Evolutionary conservation across 2,888 invertebrate species (phyloP), one percentile per base, ranked within the genome.

Genomic region (Corbicula japonica): DNA sequence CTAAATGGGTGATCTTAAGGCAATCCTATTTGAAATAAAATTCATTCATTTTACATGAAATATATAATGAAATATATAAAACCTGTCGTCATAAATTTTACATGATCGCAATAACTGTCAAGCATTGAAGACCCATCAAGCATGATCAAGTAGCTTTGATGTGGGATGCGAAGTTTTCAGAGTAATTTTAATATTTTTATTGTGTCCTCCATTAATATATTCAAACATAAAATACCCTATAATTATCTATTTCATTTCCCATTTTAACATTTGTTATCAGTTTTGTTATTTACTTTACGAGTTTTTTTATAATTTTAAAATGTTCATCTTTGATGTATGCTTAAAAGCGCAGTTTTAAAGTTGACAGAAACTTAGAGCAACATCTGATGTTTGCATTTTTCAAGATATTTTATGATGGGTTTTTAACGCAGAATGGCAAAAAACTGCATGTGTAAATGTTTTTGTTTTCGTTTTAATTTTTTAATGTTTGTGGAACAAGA

Each of bases 81-180:
- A 79, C 61, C 56, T 79, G 79, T 79, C 79, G 71, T 28, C 66
- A 62, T 56, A 66, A 71, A 69, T 74, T 66, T 80, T 71, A 66
- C 75, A 75, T 54, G 61, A 63, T 54, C 50, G 56, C 72, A 68
- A 77, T 71, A 60, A 34, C 44, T 72, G 77, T 72, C 77, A 77
- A 61, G 62, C n/a, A n/a, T n/a, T n/a, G n/a, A n/a, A n/a, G n/a
- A 71, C 30, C 71, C 76, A 52, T 63, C 76, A 72, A 52, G 26
- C 66, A 54, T n/a, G 54, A n/a, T 66, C 50, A 66, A 52, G 54
- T 66, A 66, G 10, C 1, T 38, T 46, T 69, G 62, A 58, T 62
- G 62, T 62, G 21, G 56, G 48, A 62, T 69, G 71, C 71, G 72
- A 72, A 72, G 62, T 44, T n/a, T 58, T 58, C 58, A 58, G 38